Base-by-base conservation (phyloP, 2,888 invertebrate species). In the Teinopalpus imperialis region DNA sequence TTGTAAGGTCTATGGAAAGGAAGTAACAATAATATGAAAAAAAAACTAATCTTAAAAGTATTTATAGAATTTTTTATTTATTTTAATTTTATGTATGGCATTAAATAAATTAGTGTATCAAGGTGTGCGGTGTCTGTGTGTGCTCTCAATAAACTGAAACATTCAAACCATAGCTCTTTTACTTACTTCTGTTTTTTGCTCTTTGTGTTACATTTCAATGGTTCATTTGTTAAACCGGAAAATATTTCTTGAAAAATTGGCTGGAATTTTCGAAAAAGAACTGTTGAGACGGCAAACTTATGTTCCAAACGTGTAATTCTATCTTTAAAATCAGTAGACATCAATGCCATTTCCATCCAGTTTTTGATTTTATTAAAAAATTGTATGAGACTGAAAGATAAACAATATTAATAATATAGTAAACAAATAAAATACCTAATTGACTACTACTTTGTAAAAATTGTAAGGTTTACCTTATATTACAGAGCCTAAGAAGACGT, bases 311-410 rank as follows among this genome's bases (percentile, higher is more conserved):
- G 91, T 49, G 95, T 94, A 45, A 98, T 94, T 76, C 95, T 95
- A 32, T 92, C 91, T 49, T 94, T 90, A 70, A 98, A 96, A 45
- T 95, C 94, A 58, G 93, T 92, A 0, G 97, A 92, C 81, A 97
- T 91, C 54, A 94, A 93, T 1, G 97, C 94, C 97, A 99, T 98
- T 64, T 97, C 97, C 49, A 95, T 93, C 98, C 98, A 99, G 68
- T 94, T 94, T 71, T 96, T 95, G 66, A 98, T 97, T 88, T 98
- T 98, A 54, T 92, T 93, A 70, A 98, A 98, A 81, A 99, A 99
- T 66, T 98, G 95, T 50, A 95, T 94, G 50, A 98, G 90, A 69
- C 97, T 97, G 85, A 49, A 41, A 10, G 32, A 5, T 52, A 48
- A 35, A 13, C 10, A 16, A 34, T 32, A 16, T 18, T 21, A 1